Conservation (phyloP, 2,797 vertebrate genomes). For the Bovichtus diacanthus region DNA sequence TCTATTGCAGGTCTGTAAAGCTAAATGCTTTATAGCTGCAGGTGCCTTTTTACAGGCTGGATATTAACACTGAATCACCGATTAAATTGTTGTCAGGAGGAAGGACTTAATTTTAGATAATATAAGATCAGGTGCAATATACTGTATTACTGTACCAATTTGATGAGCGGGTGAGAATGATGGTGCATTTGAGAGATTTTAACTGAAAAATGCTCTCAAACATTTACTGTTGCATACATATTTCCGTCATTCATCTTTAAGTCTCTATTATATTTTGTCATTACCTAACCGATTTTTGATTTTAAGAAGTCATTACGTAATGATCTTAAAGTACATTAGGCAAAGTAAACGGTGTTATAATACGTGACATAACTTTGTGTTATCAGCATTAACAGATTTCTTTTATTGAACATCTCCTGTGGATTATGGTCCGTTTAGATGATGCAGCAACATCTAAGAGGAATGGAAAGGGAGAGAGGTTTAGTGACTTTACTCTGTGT, state of each 20-base stretch:
- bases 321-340: slow-evolving; percentile 13
- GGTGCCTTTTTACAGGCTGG: slow-evolving; percentile 24
- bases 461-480: slow-evolving; percentile 42
- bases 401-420: slow-evolving; percentile 14
- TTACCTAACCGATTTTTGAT: slow-evolving; percentile 1
- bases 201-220: background rate
- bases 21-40: slow-evolving; percentile 44
- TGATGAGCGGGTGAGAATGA: background rate
- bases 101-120: slow-evolving; percentile 18
- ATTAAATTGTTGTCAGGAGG: slow-evolving; percentile 31
- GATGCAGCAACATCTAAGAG: slow-evolving; percentile 50
- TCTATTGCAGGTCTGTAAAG: slow-evolving; percentile 11
- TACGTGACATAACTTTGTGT: slow-evolving; percentile 37
- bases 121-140: background rate
- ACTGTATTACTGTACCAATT: background rate
- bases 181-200: slow-evolving; percentile 9
- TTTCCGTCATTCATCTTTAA: background rate
- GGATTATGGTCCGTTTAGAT: slow-evolving; percentile 54
- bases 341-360: slow-evolving; percentile 10
- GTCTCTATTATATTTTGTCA: background rate
- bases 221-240: background rate
- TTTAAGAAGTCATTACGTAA: background rate
- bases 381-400: slow-evolving; percentile 15
- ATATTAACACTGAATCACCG: slow-evolving; percentile 23
- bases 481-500: slow-evolving; percentile 33